These are phyloP conservation scores for Ochropleura leucogaster DNA, from an alignment of 2,888 invertebrate genomes.

Conservation along the genomic window DNA sequence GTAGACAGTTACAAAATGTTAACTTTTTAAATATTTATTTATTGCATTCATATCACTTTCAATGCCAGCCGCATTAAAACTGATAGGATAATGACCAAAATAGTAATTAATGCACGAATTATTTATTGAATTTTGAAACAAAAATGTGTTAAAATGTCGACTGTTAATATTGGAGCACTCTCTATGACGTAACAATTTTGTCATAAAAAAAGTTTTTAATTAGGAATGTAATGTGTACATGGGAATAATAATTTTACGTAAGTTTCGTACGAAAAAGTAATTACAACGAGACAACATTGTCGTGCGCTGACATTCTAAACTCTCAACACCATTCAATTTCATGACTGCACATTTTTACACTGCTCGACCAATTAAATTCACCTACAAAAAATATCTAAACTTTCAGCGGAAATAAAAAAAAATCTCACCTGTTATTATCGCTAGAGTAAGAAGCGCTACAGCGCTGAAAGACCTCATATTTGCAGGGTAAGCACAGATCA, in stretches of 20 bases:
- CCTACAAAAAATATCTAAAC: conserved; percentile 3
- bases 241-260: conserved; percentile 32
- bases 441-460: conserved; percentile 79
- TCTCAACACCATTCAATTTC: conserved; percentile 45
- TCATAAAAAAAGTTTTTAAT: conserved; percentile 30
- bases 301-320: conserved; percentile 21
- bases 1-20: conserved; percentile 21
- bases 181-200: conserved; percentile 19
- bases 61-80: conserved; percentile 62
- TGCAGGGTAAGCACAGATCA: conserved; percentile 73
- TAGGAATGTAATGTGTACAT: not conserved
- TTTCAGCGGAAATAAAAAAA: conserved; percentile 9
- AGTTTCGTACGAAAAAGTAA: conserved; percentile 43
- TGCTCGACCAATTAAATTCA: conserved; percentile 34
- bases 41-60: not conserved
- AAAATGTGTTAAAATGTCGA: conserved; percentile 24
- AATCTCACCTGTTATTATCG: conserved; percentile 83
- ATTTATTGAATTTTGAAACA: conserved; percentile 55
- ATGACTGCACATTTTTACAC: conserved; percentile 53
- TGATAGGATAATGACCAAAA: conserved; percentile 64
- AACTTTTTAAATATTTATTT: conserved; percentile 58
- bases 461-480: conserved; percentile 85
- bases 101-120: conserved; percentile 44
- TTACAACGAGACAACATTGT: conserved; percentile 23
- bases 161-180: conserved; percentile 51